Evolutionary conservation across 2,113 vertebrate species (phyloP).

Genomic region (Tragelaphus strepsiceros): DNA sequence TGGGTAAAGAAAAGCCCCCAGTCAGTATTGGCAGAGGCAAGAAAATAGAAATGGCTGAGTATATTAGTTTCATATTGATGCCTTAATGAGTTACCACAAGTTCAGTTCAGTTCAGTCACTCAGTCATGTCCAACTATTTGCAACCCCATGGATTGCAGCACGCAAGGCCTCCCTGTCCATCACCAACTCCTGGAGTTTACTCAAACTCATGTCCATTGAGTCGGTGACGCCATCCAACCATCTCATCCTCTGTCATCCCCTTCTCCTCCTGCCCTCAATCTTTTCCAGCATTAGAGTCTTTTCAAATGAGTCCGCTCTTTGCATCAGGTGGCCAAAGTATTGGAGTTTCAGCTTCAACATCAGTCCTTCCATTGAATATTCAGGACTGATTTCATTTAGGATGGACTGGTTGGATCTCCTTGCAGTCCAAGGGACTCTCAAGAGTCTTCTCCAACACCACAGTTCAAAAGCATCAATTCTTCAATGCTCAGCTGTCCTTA

Average conservation of each 20-base stretch:
- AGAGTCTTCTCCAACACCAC: not conserved
- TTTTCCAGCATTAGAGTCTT: not conserved
- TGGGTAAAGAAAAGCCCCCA: not conserved
- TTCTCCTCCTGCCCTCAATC: not conserved
- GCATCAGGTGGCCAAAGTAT: not conserved
- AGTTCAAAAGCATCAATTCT: not conserved
- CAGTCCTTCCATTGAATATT: not conserved
- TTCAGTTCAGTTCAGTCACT: not conserved
- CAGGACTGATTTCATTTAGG: not conserved
- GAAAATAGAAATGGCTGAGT: not conserved
- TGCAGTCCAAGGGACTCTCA: not conserved
- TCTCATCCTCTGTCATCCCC: rapidly evolving
- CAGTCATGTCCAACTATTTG: not conserved
- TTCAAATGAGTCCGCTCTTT: not conserved
- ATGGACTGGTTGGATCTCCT: not conserved
- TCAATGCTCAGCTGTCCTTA: rapidly evolving
- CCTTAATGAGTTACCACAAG: not conserved
- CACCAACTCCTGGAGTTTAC: not conserved
- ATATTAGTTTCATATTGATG: not conserved
- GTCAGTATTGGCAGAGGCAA: not conserved
- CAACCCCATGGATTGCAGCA: not conserved
- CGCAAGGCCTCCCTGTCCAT: rapidly evolving
- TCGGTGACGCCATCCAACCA: not conserved
- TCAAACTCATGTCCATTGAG: not conserved
- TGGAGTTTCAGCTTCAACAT: not conserved